Evolutionary conservation across 2,888 invertebrate species (phyloP).

Genomic region (Catonia carolina): DNA sequence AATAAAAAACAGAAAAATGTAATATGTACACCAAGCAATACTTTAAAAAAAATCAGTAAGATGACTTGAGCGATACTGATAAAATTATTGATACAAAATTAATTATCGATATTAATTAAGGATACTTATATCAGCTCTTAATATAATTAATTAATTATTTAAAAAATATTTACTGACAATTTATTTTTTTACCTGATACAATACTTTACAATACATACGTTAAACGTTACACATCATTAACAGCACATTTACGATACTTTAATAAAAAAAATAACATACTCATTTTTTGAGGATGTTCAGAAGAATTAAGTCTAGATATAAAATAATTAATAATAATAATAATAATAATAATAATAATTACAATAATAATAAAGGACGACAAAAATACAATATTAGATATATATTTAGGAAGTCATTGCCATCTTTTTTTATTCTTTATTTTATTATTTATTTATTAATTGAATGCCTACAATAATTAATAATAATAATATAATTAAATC

Average conservation of each 20-base stretch:
- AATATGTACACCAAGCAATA: conserved; percentile 9
- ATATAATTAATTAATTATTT: too few species aligned
- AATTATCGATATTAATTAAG: too few species aligned
- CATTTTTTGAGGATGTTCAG: conserved; percentile 8
- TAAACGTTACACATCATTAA: too few species aligned
- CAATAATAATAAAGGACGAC: neutral
- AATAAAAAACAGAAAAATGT: too few species aligned
- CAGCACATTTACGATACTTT: too few species aligned
- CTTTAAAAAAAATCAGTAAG: neutral
- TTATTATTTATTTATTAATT: neutral
- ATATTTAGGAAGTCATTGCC: conserved; percentile 4
- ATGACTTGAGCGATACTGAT: too few species aligned
- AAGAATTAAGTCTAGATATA: conserved; percentile 9
- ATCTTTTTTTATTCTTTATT: neutral
- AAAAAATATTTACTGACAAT: too few species aligned
- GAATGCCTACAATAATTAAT: neutral
- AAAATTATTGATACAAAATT: too few species aligned
- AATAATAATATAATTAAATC: neutral
- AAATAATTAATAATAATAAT: conserved; percentile 2
- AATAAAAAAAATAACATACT: too few species aligned
- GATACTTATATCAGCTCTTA: too few species aligned
- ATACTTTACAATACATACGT: too few species aligned
- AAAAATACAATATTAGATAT: neutral
- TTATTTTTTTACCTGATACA: too few species aligned
- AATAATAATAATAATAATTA: conserved; percentile 1